phyloP scores from a whole-genome alignment of 2,797 vertebrate genomes.

The Pyrocephalus nanus region DNA sequence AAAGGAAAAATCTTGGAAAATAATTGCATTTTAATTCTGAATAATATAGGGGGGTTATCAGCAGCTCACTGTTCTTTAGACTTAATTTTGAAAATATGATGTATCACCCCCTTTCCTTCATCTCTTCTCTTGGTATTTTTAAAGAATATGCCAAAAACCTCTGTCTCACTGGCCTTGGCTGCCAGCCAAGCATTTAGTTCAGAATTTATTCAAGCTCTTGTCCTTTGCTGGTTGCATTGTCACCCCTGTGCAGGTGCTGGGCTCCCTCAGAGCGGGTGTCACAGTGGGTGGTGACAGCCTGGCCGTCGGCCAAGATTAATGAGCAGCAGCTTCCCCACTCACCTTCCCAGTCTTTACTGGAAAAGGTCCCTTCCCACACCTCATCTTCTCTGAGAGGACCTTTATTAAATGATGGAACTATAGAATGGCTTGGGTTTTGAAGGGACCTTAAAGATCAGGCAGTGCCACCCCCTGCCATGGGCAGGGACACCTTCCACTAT shows the following conservation, averaged over 20 bases:
- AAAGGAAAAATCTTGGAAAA: neutral
- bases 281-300: neutral
- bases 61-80: neutral
- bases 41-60: accelerated
- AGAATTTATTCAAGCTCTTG: neutral
- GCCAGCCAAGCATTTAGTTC: neutral
- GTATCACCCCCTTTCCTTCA: neutral
- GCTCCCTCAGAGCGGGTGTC: neutral
- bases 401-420: no score
- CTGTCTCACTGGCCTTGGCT: neutral
- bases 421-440: neutral
- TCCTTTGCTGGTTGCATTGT: neutral
- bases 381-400: neutral
- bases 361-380: neutral
- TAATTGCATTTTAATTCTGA: neutral
- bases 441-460: neutral
- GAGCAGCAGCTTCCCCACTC: neutral
- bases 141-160: neutral
- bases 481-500: accelerated
- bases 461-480: neutral
- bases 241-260: neutral
- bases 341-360: neutral
- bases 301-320: neutral
- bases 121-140: neutral
- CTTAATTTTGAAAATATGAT: neutral